These are phyloP conservation scores for Mormyrus hasselquistii DNA, from an alignment of 2,797 vertebrate species.

Conservation along the genomic window DNA sequence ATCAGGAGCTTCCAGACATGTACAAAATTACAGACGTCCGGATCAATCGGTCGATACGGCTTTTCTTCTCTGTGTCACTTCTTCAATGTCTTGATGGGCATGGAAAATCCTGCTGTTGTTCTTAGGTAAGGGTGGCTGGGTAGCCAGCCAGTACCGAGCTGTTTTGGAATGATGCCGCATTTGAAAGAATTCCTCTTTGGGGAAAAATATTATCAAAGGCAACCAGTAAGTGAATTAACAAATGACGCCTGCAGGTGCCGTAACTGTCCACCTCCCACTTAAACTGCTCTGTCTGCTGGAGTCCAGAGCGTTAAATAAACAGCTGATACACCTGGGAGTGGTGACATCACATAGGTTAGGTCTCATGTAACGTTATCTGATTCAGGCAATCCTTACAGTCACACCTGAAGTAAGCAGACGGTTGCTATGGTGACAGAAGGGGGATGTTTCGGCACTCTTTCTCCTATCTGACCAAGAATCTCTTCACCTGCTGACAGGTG, in stretches of 20 bases:
- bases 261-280: background rate
- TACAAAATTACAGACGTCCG: background rate
- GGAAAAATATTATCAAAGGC: background rate
- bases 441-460: background rate
- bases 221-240: background rate
- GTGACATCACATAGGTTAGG: conserved; percentile 14
- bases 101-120: background rate
- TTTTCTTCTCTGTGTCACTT: background rate
- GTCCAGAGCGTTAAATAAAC: conserved; percentile 10
- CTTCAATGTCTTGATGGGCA: background rate
- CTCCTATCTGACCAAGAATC: background rate
- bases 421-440: conserved; percentile 13
- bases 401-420: background rate
- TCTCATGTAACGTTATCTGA: conserved; percentile 22
- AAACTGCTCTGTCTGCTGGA: background rate
- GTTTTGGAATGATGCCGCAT: background rate
- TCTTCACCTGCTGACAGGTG: background rate
- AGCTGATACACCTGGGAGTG: background rate
- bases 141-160: background rate
- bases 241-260: background rate
- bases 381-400: conserved; percentile 19
- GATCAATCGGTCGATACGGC: background rate
- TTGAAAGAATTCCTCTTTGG: background rate
- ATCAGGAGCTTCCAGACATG: background rate
- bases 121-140: background rate